Evolutionary conservation across 2,113 vertebrate genomes (phyloP).

Genomic region (Perca fluviatilis): DNA sequence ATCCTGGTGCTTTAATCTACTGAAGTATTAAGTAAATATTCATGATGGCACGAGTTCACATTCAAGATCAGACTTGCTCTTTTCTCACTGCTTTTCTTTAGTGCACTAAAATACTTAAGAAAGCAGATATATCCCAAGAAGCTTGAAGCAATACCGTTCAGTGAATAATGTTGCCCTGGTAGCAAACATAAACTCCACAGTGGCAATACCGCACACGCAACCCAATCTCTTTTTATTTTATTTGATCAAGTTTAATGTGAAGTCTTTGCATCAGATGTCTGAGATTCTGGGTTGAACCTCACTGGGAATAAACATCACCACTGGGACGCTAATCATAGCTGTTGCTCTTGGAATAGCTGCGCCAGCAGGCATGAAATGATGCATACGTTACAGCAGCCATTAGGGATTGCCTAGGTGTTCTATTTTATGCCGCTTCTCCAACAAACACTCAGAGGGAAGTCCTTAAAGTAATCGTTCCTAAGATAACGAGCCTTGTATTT

Average conservation of each 20-base stretch:
- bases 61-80: constrained; percentile 47
- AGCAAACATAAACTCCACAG: constrained; percentile 42
- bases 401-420: constrained; percentile 79
- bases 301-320: constrained; percentile 69
- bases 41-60: constrained; percentile 55
- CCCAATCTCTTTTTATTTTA: constrained; percentile 50
- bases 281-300: constrained; percentile 61
- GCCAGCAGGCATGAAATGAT: constrained; percentile 80
- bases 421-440: constrained; percentile 65
- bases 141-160: constrained; percentile 44
- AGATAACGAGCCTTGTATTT: constrained; percentile 51
- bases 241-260: constrained; percentile 66
- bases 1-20: constrained; percentile 46
- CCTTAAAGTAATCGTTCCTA: constrained; percentile 49
- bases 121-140: constrained; percentile 36
- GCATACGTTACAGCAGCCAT: constrained; percentile 79
- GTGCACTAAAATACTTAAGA: constrained; percentile 31
- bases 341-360: constrained; percentile 81
- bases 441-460: constrained; percentile 59
- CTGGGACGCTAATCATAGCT: constrained; percentile 75
- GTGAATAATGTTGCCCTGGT: constrained; percentile 37
- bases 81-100: constrained; percentile 29
- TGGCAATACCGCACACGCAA: constrained; percentile 29
- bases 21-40: constrained; percentile 64
- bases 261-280: constrained; percentile 59